Percentiles rank a stretch among this genome's conserved stretches.
Conservation (phyloP, 1,140 invertebrate genomes). For the Periplaneta americana region DNA sequence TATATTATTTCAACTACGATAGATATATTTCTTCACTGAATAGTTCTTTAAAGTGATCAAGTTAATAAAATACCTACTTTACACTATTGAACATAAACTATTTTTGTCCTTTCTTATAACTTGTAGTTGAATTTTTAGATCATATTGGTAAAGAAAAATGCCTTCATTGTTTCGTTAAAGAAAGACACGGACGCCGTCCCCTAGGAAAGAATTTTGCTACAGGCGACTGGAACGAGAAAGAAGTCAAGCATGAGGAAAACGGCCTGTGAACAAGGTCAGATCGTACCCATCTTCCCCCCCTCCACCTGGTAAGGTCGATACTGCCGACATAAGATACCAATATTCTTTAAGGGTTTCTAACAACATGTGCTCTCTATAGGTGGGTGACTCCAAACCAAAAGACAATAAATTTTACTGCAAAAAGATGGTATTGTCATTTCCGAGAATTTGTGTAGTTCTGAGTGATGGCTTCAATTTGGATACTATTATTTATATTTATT, state of each 20-base stretch:
- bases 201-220: neutral
- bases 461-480: too few relatives aligned
- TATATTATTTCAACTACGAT: too few relatives aligned
- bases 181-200: neutral
- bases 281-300: neutral
- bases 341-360: neutral
- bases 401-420: too few relatives aligned
- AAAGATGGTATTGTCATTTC: too few relatives aligned
- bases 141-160: neutral
- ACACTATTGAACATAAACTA: neutral
- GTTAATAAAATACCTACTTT: too few relatives aligned
- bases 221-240: neutral
- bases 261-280: too few relatives aligned
- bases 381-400: too few relatives aligned
- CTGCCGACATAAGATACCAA: neutral
- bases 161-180: neutral
- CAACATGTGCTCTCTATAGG: too few relatives aligned
- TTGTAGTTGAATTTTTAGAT: neutral
- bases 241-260: neutral
- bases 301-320: neutral
- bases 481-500: too few relatives aligned
- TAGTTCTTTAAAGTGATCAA: too few relatives aligned
- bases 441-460: too few relatives aligned
- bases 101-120: neutral
- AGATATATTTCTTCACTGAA: too few relatives aligned